These are phyloP conservation scores for Cydia amplana DNA, from an alignment of 1,140 invertebrate genomes.

Conservation along the genomic window DNA sequence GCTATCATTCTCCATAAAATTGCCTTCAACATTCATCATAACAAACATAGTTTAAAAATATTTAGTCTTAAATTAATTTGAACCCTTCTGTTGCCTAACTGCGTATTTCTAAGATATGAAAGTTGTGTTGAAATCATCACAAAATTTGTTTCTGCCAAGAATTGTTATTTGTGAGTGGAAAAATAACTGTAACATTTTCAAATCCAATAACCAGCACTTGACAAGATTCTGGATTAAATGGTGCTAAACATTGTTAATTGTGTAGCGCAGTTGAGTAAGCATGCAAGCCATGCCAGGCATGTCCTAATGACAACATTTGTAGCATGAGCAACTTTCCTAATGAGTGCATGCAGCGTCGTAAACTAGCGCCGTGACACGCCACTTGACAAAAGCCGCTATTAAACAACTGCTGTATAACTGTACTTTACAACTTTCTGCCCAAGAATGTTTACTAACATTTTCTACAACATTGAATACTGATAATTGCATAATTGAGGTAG, in stretches of 20 bases:
- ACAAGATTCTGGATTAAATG: not conserved
- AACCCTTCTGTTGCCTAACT: too few species aligned
- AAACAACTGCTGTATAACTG: not conserved
- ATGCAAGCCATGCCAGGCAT: constrained; percentile 34
- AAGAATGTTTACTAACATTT: constrained; percentile 25
- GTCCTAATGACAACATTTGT: constrained; percentile 27
- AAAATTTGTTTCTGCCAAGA: too few species aligned
- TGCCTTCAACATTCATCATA: not conserved
- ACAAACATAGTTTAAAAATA: too few species aligned
- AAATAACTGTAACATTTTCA: not conserved
- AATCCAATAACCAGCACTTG: not conserved
- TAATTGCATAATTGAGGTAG: constrained; percentile 23
- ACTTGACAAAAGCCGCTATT: constrained; percentile 9
- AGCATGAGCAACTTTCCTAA: constrained; percentile 43
- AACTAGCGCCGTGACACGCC: not conserved
- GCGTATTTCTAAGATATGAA: too few species aligned
- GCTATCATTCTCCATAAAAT: not conserved
- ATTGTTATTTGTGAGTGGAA: too few species aligned
- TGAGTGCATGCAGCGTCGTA: constrained; percentile 35
- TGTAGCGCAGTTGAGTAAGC: constrained; percentile 32
- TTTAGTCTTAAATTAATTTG: too few species aligned
- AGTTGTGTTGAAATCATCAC: too few species aligned
- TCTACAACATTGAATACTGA: not conserved
- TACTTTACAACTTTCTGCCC: constrained; percentile 19
- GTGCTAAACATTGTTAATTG: not conserved